Percentiles rank a stretch among this genome's conserved stretches.
phyloP scores from a whole-genome alignment of 1,140 invertebrate species.

The Meloidogyne hapla region DNA sequence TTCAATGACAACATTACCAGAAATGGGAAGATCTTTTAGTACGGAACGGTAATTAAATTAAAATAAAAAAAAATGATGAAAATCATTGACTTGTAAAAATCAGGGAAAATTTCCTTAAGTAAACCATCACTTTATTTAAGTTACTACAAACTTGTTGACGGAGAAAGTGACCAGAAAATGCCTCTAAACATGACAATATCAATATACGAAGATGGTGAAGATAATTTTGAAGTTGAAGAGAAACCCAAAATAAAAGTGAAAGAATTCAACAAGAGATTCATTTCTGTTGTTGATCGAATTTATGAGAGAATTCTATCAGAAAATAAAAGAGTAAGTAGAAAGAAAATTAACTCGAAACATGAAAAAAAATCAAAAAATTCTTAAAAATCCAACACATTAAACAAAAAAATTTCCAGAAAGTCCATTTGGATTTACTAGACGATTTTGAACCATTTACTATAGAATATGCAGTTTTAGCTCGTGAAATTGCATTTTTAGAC shows the following conservation, averaged over 20 bases:
- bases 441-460: constrained; percentile 34
- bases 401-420: constrained; percentile 30
- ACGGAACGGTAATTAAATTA: not conserved
- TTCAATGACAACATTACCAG: not conserved
- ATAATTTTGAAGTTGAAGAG: not conserved
- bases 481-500: constrained; percentile 58
- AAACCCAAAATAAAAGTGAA: constrained; percentile 43
- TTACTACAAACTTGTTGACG: constrained; percentile 15
- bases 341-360: not conserved
- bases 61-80: not conserved
- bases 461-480: constrained; percentile 41
- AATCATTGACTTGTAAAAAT: not conserved
- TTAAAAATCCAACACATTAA: not conserved
- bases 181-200: constrained; percentile 11
- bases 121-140: not conserved
- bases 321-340: constrained; percentile 62
- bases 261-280: constrained; percentile 64
- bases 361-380: not conserved
- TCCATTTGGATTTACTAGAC: constrained; percentile 49
- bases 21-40: not conserved
- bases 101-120: no score
- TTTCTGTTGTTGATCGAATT: constrained; percentile 64
- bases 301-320: constrained; percentile 63
- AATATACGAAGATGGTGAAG: not conserved
- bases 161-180: constrained; percentile 11